Evolutionary conservation across 92 coral and sea anemone genomes (phyloP), one percentile per base, ranked within the genome.

Genomic region (Galaxea fascicularis): DNA sequence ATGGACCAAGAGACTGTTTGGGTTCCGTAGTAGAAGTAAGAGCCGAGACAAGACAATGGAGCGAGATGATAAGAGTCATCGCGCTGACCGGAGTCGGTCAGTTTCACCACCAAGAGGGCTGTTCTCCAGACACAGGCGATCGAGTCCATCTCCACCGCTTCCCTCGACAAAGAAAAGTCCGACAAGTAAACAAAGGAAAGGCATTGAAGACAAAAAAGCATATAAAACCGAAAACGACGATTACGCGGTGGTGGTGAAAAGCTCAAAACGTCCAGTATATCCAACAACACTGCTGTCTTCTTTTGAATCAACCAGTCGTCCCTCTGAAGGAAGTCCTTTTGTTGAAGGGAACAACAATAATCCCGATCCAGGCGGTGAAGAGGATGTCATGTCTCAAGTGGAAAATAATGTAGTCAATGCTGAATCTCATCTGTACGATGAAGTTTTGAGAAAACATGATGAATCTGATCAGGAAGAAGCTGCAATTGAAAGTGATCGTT

Each of bases 1-100:
- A 2, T 94, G 98, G 98, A 92, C 88, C 15, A 82, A 86, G 30
- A 87, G 77, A 64, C 77, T 94, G 77, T 94, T 94, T 75, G 92
- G 98, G 1, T 92, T 93, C 10, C 90, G 90, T 44, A 78, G 84
- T 25, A 71, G 69, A 56, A 81, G 90, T 44, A 88, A 81, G 72
- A 86, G 72, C 35, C 85, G 85, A 31, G 91, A 82, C 67, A 90
- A 92, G 52, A 20, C 80, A 27, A 62, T 49, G 10, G 87, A 82
- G 22, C 83, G 52, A 31, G 64, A 71, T 31, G 86, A 80, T 15
- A 90, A 71, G 18, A 74, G 63, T 65, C 87, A 65, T 15, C 81
- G 52, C 21, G 15, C 65, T 7, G 86, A 86, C 31, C 86, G 87
- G 53, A 83, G 87, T 75, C 87, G 87, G 17, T 83, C 87, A n/a